Evolutionary conservation across 2,888 invertebrate genomes (phyloP).

Genomic region (Tetropium fuscum): DNA sequence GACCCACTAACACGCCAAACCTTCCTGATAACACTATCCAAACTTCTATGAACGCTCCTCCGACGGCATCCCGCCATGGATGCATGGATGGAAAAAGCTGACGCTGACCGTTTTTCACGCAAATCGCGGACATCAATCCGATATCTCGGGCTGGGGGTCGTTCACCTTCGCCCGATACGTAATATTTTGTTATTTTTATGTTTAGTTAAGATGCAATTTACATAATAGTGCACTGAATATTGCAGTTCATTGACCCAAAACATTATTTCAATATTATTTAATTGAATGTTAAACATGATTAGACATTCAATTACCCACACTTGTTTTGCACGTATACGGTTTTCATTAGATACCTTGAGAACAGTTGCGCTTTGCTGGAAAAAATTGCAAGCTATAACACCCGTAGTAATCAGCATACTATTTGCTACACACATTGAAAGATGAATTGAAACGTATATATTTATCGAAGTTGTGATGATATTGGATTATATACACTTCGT

Average conservation of each 20-base stretch:
- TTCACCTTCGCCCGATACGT: constrained; percentile 41
- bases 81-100: no score
- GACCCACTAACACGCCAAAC: no score
- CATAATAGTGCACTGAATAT: constrained; percentile 30
- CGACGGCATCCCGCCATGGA: no score
- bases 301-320: constrained; percentile 10
- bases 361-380: not conserved
- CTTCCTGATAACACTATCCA: no score
- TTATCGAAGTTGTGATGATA: no score
- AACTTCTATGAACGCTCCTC: no score
- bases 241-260: constrained; percentile 38
- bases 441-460: no score
- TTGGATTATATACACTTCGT: no score
- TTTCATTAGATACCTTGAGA: constrained; percentile 11
- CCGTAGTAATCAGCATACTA: no score
- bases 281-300: constrained; percentile 31
- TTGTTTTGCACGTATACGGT: constrained; percentile 10
- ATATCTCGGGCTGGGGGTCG: constrained; percentile 34
- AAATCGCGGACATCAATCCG: constrained; percentile 20
- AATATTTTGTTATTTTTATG: constrained; percentile 31
- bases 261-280: constrained; percentile 39
- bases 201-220: constrained; percentile 37
- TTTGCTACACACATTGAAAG: no score
- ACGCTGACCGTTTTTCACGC: no score
- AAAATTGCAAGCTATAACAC: no score